Base-by-base conservation (phyloP, 2,113 vertebrate species). In the Perognathus longimembris region DNA sequence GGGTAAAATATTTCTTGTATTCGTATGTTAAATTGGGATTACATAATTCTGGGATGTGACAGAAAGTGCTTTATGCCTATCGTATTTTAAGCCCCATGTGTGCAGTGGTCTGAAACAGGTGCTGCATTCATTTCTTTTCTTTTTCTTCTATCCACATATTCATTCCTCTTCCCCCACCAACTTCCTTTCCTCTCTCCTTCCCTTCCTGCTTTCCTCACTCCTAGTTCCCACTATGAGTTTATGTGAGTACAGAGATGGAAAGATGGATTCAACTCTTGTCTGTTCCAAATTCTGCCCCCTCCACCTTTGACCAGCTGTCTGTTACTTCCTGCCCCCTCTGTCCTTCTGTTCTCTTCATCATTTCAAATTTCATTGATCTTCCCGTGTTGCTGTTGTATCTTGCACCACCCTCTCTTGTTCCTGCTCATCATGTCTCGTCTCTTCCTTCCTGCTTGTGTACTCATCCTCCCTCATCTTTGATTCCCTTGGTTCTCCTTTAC, bases 231-330 rank as follows among this genome's bases (percentile, higher is more conserved):
- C 34, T 71, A 0, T 57, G 34, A 91, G 79, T 93, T 87, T 80
- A 89, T 40, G 30, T 59, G 84, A 81, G 45, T 38, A 42, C 80
- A 84, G 80, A 75, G 36, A 88, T 77, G 76, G 80, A 61, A 92
- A 38, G 63, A 74, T 85, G 40, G 32, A 17, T 59, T 91, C 67
- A 28, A 20, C 69, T 88, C 80, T 66, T 45, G 24, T 84, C 42
- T 92, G 42, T 95, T 96, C 78, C 88, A 90, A 57, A 67, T 93
- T 85, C 94, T 95, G 84, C 93, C 90, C 86, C 91, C 92, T 96
- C 94, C 85, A 94, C 95, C 95, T 96, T 94, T 96, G 94, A 57
- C 95, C 94, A 96, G 94, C 94, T 96, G 95, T 95, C 89, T 76
- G 85, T 85, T 83, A 20, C 42, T 93, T 90, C 61, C 92, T 96